Evolutionary conservation across 2,888 invertebrate genomes (phyloP).

Genomic region (Zele albiditarsus): DNA sequence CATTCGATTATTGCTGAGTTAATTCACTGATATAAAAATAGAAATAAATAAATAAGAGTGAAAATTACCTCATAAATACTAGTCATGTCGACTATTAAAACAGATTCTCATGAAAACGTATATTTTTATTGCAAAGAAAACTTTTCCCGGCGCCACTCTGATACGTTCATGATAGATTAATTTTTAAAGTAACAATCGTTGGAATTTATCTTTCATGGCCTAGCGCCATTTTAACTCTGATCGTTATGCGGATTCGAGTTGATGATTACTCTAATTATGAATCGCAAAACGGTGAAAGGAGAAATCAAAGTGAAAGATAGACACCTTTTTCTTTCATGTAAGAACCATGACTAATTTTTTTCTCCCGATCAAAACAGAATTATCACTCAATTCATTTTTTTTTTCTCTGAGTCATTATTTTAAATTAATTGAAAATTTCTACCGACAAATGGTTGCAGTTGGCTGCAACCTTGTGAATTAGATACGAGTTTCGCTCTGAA

Average conservation of each 20-base stretch:
- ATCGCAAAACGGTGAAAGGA: constrained; percentile 38
- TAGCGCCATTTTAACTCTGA: not conserved
- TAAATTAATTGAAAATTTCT: not conserved
- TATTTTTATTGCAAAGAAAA: not conserved
- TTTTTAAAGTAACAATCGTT: not conserved
- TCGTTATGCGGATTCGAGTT: not conserved
- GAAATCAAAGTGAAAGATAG: constrained; percentile 41
- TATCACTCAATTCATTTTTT: not conserved
- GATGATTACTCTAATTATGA: constrained; percentile 25
- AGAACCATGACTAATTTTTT: not conserved
- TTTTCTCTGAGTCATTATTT: not conserved
- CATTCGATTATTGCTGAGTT: not conserved
- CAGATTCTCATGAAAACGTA: not conserved
- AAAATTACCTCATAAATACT: not conserved
- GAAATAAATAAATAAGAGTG: not conserved
- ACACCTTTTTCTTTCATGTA: constrained; percentile 3
- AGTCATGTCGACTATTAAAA: not conserved
- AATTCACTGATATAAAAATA: not conserved
- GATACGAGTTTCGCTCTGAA: not conserved
- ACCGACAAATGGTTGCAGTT: not conserved
- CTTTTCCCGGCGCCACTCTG: not conserved
- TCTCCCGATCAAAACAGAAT: not conserved
- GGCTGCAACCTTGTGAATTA: not conserved
- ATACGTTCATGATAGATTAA: not conserved
- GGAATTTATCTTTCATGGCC: not conserved